Percentiles rank a stretch among this genome's conserved stretches.
phyloP scores from a whole-genome alignment of 2,888 invertebrate species.

The Polyommatus icarus region DNA sequence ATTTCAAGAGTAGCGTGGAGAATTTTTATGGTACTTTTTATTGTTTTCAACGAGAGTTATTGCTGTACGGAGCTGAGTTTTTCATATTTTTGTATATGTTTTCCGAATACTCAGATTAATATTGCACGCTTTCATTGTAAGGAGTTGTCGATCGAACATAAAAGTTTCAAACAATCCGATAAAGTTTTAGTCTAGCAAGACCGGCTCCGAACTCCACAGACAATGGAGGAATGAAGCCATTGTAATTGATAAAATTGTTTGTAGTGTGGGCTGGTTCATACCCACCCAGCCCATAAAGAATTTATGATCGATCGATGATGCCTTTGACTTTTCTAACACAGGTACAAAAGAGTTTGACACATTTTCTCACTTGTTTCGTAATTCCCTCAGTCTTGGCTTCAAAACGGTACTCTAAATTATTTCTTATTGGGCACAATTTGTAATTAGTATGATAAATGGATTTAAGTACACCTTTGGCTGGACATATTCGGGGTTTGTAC shows the following conservation, averaged over 20 bases:
- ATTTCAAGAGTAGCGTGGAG: neutral
- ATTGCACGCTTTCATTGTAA: neutral
- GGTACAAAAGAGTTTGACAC: neutral
- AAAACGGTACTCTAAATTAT: too few relatives aligned
- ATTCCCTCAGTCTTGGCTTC: neutral
- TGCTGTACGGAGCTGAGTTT: neutral
- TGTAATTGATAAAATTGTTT: neutral
- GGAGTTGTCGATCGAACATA: neutral
- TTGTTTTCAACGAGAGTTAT: constrained; percentile 1
- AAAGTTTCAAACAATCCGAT: neutral
- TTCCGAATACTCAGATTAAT: neutral
- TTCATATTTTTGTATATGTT: neutral
- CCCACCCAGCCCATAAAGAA: neutral
- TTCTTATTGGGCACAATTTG: too few relatives aligned
- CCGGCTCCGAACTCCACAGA: neutral
- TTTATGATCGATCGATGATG: neutral
- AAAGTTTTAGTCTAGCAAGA: constrained; percentile 1
- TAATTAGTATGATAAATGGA: too few relatives aligned
- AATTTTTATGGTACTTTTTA: neutral
- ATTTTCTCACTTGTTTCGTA: neutral
- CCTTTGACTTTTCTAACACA: neutral
- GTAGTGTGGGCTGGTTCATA: neutral
- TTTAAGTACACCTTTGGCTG: too few relatives aligned
- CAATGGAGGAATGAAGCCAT: neutral
- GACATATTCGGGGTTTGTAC: neutral